A percentile compares a stretch with the other conserved stretches of the same genome.
phyloP scores from a whole-genome alignment of 2,797 vertebrate genomes.

The Neopelma chrysocephalum region DNA sequence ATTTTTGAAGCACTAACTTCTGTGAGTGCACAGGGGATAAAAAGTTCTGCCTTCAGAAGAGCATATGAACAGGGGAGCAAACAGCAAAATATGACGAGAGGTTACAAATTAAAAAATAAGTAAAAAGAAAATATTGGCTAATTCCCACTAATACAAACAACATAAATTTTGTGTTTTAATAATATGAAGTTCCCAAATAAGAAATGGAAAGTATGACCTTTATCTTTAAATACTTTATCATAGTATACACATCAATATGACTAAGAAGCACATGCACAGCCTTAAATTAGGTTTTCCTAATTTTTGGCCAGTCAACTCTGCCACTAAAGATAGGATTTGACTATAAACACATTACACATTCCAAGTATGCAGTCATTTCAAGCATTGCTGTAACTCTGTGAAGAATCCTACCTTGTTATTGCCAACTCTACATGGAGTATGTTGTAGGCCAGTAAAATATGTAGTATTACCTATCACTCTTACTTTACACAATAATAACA shows the following conservation, averaged over 20 bases:
- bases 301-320: neutral
- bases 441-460: neutral
- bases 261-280: neutral
- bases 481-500: neutral
- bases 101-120: neutral
- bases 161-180: neutral
- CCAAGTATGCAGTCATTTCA: neutral
- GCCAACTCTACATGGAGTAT: neutral
- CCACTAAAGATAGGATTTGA: neutral
- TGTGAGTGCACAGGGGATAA: neutral
- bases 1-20: neutral
- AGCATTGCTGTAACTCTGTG: neutral
- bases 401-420: neutral
- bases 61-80: neutral
- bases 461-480: neutral
- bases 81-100: neutral
- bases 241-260: neutral
- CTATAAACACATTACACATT: neutral
- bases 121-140: neutral
- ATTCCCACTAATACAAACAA: neutral
- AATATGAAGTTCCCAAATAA: neutral
- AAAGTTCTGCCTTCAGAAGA: neutral
- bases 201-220: neutral
- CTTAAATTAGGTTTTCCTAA: neutral
- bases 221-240: neutral